These are phyloP conservation scores for Pantherophis guttatus DNA, from an alignment of 2,113 vertebrate genomes.

Conservation along the genomic window DNA sequence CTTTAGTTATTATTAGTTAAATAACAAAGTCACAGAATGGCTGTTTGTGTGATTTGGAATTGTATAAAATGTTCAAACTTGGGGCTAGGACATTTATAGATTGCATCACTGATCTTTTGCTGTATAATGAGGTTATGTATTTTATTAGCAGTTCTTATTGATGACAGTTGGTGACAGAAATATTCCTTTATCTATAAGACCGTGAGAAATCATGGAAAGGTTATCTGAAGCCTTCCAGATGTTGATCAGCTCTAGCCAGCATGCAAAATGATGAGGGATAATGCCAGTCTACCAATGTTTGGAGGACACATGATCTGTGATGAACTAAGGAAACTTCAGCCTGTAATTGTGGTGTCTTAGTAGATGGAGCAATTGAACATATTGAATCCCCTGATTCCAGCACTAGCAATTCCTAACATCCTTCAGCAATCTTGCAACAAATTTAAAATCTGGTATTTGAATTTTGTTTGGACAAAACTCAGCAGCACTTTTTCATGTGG, in stretches of 20 bases:
- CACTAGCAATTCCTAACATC: neutral
- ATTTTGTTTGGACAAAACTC: too few relatives aligned
- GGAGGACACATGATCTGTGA: neutral
- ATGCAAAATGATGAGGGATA: neutral
- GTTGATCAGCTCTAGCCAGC: neutral
- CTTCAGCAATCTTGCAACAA: neutral
- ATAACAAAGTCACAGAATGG: neutral
- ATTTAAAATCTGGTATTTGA: neutral
- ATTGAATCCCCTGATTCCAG: neutral
- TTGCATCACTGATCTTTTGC: neutral
- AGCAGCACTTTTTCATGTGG: too few relatives aligned
- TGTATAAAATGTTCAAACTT: neutral
- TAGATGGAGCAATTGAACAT: neutral
- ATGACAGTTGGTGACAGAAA: neutral
- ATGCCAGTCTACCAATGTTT: neutral
- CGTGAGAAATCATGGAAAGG: neutral
- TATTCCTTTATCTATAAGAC: neutral
- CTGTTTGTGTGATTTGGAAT: neutral
- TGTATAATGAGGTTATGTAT: neutral
- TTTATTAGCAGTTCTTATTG: neutral
- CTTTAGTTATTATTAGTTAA: neutral
- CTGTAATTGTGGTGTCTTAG: neutral
- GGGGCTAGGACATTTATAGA: neutral
- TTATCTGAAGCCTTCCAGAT: neutral
- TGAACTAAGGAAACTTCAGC: neutral